Conservation (phyloP, 2,113 vertebrate genomes). For the Scortum barcoo region DNA sequence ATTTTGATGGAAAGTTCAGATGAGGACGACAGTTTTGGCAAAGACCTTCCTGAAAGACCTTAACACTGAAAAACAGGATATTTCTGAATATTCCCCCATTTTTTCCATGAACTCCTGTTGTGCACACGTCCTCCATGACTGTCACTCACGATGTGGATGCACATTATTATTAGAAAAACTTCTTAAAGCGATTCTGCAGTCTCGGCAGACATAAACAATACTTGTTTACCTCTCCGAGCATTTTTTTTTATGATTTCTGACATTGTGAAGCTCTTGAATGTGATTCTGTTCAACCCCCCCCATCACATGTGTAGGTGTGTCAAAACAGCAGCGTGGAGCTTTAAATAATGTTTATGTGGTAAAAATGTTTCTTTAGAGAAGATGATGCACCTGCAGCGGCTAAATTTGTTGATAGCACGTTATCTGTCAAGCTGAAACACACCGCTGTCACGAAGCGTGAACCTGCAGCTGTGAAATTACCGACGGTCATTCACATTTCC, state of each 20-base stretch:
- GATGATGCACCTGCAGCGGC: neutral
- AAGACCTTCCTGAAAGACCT: neutral
- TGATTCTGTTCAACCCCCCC: neutral
- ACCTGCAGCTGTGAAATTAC: constrained; percentile 8
- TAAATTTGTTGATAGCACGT: neutral
- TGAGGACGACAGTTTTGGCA: neutral
- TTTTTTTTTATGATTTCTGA: neutral
- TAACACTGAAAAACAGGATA: neutral
- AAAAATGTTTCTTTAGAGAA: constrained; percentile 11
- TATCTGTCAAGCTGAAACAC: neutral
- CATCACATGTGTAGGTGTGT: neutral
- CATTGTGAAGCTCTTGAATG: neutral
- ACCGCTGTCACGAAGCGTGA: neutral
- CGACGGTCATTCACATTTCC: neutral
- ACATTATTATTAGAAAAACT: neutral
- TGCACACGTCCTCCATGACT: neutral
- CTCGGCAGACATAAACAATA: neutral
- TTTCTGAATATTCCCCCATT: neutral
- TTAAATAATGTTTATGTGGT: constrained; percentile 21
- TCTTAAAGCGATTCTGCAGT: neutral
- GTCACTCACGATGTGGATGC: neutral
- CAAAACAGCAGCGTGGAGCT: neutral
- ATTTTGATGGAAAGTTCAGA: neutral
- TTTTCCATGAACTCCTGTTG: neutral
- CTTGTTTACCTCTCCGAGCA: neutral